Evolutionary conservation across 2,888 invertebrate species (phyloP).

Genomic region (Altica lythri): DNA sequence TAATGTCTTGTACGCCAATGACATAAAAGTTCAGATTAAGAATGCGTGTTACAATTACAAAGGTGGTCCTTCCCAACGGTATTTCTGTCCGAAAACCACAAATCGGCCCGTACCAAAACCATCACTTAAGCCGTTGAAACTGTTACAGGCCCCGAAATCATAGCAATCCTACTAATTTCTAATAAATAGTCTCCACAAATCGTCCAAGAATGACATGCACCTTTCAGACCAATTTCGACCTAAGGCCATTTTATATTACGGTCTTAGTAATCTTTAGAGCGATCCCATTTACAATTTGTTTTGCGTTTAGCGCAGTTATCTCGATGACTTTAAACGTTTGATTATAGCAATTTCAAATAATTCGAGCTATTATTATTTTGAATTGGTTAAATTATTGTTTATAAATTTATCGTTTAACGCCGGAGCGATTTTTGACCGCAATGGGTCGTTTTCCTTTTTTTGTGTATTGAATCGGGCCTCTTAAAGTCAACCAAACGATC

Average conservation of each 20-base stretch:
- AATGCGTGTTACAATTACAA: slow-evolving; percentile 33
- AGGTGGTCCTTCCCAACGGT: slow-evolving; percentile 10
- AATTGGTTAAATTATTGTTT: slow-evolving; percentile 55
- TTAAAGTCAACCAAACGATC: too few species aligned
- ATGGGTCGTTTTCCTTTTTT: too few species aligned
- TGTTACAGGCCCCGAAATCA: slow-evolving; percentile 56
- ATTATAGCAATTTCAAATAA: slow-evolving; percentile 58
- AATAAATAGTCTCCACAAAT: slow-evolving; percentile 61
- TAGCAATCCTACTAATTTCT: slow-evolving; percentile 66
- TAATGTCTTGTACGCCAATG: too few species aligned
- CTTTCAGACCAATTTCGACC: slow-evolving; percentile 40
- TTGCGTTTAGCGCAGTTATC: slow-evolving; percentile 55
- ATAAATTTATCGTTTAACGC: slow-evolving; percentile 56
- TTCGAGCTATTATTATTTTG: slow-evolving; percentile 56
- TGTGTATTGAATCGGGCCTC: too few species aligned
- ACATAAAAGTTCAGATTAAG: slow-evolving; percentile 14
- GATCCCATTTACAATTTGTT: slow-evolving; percentile 57
- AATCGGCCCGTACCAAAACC: slow-evolving; percentile 36
- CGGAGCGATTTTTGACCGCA: slow-evolving; percentile 30
- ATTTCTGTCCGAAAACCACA: slow-evolving; percentile 34
- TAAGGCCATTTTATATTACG: slow-evolving; percentile 33
- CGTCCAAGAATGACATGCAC: slow-evolving; percentile 54
- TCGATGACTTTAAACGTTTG: slow-evolving; percentile 55
- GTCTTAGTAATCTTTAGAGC: slow-evolving; percentile 53
- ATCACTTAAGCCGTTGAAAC: slow-evolving; percentile 43